Evolutionary conservation across 2,113 vertebrate species (phyloP), one percentile per base, ranked within the genome.

Genomic region (Brachypteracias leptosomus): DNA sequence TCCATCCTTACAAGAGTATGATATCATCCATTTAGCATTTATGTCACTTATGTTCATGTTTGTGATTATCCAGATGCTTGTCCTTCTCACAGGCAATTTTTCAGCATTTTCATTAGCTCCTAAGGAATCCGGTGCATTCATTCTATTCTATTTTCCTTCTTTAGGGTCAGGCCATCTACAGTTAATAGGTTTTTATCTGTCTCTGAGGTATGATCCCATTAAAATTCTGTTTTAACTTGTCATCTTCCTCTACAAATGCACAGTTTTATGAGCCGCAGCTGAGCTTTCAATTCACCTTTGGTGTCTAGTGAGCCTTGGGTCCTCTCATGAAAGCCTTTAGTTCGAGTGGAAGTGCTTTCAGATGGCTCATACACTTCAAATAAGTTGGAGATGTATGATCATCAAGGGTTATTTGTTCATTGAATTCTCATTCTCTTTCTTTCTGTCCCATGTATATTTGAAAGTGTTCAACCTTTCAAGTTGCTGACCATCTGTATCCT

Each of bases 141-240:
- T 17, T 63, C 14, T 59, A 25, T 77, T 67, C 33, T 81, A 6
- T 84, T 89, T 92, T 84, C 58, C 31, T 68, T 89, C 49, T 85
- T 44, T 89, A 44, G 61, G 52, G 49, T 82, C 49, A 78, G 54
- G 25, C 5, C 31, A 75, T 57, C 52, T 44, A 55, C 16, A 67
- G 22, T 63, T 75, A 94, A 72, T 22, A 75, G 33, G 28, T 91
- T 91, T 95, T 85, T 21, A 75, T 87, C 21, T 61, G 26, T 89
- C 61, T 88, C 76, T 74, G 42, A 95, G 49, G 59, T 88, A 84
- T 18, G 57, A 80, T 57, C 3, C 21, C 40, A 82, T 91, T 75
- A 71, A 90, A 92, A 89, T 89, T 92, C 33, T 87, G 33, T 57
- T 95, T 96, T 52, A 95, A 67, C 42, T 78, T 93, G 33, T 63